Conservation (phyloP, 2,797 vertebrate genomes). For the Phoeniculus purpureus region DNA sequence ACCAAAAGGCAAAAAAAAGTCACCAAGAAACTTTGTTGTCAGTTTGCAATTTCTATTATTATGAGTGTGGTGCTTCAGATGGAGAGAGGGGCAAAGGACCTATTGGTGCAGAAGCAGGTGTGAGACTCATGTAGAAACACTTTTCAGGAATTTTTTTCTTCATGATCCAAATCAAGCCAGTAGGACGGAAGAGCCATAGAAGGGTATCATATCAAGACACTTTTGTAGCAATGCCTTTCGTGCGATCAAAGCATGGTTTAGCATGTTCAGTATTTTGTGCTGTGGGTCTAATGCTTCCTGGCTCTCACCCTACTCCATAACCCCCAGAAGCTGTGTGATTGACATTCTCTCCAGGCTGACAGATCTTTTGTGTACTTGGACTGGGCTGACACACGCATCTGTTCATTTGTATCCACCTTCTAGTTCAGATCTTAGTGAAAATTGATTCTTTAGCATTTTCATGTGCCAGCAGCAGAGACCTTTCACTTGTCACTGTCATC, state of each 20-base stretch:
- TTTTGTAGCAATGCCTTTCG: neutral
- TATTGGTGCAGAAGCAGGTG: neutral
- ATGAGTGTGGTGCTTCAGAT: neutral
- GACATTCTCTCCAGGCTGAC: neutral
- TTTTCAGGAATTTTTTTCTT: neutral
- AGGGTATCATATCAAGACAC: neutral
- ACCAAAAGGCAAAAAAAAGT: neutral
- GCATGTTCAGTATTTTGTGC: neutral
- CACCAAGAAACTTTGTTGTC: neutral
- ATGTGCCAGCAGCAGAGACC: neutral
- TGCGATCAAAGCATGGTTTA: neutral
- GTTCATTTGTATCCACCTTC: neutral
- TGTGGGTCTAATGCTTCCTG: neutral
- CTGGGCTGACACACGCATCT: neutral
- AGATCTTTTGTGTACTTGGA: neutral
- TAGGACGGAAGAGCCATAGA: neutral
- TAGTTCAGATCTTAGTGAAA: constrained; percentile 28
- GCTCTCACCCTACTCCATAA: neutral
- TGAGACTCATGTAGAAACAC: neutral
- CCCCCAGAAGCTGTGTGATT: neutral
- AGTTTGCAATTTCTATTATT: neutral
- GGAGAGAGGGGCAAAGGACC: neutral
- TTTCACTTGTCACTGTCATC: constrained; percentile 15
- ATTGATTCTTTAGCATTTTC: constrained; percentile 37
- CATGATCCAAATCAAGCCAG: neutral